A percentile compares a stretch with the other conserved stretches of the same genome.
phyloP scores from a whole-genome alignment of 2,113 vertebrate genomes.

The Nerophis lumbriciformis region DNA sequence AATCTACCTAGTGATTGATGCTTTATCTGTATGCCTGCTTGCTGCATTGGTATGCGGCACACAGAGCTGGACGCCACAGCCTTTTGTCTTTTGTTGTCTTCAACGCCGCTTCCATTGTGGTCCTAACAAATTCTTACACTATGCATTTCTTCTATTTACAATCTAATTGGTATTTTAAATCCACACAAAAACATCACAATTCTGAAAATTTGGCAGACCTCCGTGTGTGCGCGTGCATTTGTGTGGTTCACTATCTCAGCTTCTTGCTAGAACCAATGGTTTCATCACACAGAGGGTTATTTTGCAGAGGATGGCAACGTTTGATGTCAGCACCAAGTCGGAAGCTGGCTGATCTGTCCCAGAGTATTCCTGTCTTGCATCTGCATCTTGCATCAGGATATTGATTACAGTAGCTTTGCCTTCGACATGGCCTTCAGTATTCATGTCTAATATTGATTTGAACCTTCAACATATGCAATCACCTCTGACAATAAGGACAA shows the following conservation, averaged over 20 bases:
- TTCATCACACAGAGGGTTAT: constrained; percentile 9
- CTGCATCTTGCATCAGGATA: constrained; percentile 35
- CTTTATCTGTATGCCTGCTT: too few species aligned
- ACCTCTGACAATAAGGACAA: constrained; percentile 8
- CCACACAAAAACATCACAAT: too few species aligned
- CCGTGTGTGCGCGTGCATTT: background rate
- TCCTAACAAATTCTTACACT: too few species aligned
- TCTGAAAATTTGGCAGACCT: too few species aligned
- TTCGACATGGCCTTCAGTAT: constrained; percentile 52
- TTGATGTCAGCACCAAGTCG: constrained; percentile 45
- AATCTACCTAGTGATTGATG: too few species aligned
- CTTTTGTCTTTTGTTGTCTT: too few species aligned
- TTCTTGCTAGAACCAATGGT: constrained; percentile 12
- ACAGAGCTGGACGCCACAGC: too few species aligned
- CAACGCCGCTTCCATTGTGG: too few species aligned
- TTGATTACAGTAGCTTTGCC: constrained; percentile 46
- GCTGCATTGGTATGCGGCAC: too few species aligned
- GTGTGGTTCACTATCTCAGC: constrained; percentile 31
- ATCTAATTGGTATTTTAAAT: too few species aligned
- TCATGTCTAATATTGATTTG: constrained; percentile 21
- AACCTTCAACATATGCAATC: constrained; percentile 22
- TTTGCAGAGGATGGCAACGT: constrained; percentile 22
- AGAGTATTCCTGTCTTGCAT: constrained; percentile 31
- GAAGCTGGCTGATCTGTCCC: constrained; percentile 52
- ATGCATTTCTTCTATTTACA: too few species aligned